Evolutionary conservation across 2,888 invertebrate species (phyloP).

Genomic region (Ptychoptera albimana): DNA sequence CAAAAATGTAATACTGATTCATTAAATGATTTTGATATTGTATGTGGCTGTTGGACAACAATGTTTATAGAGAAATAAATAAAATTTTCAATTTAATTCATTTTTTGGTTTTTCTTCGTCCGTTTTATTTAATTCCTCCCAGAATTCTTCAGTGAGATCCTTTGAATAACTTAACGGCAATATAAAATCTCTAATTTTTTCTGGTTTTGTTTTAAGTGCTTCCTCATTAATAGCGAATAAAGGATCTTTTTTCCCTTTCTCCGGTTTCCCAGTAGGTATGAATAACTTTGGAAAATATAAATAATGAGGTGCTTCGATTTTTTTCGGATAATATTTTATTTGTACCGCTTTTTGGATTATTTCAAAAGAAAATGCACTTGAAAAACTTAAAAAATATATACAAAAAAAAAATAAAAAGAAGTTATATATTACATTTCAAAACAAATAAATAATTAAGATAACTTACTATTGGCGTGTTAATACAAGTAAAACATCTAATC

Average conservation of each 20-base stretch:
- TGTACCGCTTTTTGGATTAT: not conserved
- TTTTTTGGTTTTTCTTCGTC: not conserved
- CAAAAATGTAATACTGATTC: conserved; percentile 18
- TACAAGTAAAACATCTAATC: too few species aligned
- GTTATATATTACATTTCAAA: too few species aligned
- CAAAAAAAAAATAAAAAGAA: too few species aligned
- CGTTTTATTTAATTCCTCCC: not conserved
- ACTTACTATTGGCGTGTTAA: too few species aligned
- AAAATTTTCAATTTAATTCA: not conserved
- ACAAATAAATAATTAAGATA: too few species aligned
- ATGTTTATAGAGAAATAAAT: conserved; percentile 10
- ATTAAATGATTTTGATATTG: conserved; percentile 11
- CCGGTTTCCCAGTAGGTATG: not conserved
- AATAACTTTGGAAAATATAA: not conserved
- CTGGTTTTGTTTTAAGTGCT: not conserved
- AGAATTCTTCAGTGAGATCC: conserved; percentile 8
- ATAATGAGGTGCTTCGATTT: not conserved
- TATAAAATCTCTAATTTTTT: not conserved
- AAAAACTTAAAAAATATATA: not conserved
- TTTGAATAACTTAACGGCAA: conserved; percentile 9
- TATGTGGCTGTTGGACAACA: conserved; percentile 37
- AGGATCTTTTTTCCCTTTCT: not conserved
- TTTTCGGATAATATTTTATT: not conserved
- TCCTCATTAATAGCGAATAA: too few species aligned
- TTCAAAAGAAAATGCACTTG: not conserved